Evolutionary conservation across 2,888 invertebrate species (phyloP).

Genomic region (Drosophila suboccidentalis): DNA sequence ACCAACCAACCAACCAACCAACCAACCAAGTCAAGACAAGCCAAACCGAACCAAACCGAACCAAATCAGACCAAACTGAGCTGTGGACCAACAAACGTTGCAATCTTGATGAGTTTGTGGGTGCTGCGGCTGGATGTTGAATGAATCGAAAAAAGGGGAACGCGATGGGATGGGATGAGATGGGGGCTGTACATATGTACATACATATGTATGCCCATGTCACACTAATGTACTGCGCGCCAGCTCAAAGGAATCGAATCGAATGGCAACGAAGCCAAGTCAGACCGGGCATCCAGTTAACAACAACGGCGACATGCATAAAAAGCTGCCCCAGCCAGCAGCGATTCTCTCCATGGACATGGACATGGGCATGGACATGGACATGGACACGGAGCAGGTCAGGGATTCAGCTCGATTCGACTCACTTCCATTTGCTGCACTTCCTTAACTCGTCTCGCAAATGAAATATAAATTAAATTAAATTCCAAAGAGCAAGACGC

Average conservation of each 20-base stretch:
- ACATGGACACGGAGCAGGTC: slow-evolving; percentile 23
- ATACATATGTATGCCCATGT: slow-evolving; percentile 26
- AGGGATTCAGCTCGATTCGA: slow-evolving; percentile 18
- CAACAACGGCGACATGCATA: slow-evolving; percentile 67
- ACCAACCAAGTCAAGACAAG: slow-evolving; percentile 16
- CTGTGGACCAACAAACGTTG: slow-evolving; percentile 57
- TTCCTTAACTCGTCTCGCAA: slow-evolving; percentile 25
- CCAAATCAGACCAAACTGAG: slow-evolving; percentile 1
- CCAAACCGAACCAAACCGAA: neutral
- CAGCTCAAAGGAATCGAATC: slow-evolving; percentile 62
- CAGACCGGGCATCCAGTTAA: slow-evolving; percentile 47
- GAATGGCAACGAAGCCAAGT: neutral
- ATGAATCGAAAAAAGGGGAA: too few species aligned
- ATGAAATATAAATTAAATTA: slow-evolving; percentile 80
- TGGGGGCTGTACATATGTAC: neutral
- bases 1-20: slow-evolving; percentile 24
- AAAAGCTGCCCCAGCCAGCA: slow-evolving; percentile 48
- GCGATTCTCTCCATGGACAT: slow-evolving; percentile 24
- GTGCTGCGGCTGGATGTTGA: slow-evolving; percentile 14
- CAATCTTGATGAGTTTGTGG: slow-evolving; percentile 68
- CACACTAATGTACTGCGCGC: slow-evolving; percentile 53
- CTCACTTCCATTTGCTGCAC: slow-evolving; percentile 3
- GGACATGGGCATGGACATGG: slow-evolving; percentile 1
- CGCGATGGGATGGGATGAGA: neutral
- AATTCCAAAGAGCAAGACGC: slow-evolving; percentile 69